phyloP scores from a whole-genome alignment of 2,888 invertebrate genomes.

The Thecophora atra region DNA sequence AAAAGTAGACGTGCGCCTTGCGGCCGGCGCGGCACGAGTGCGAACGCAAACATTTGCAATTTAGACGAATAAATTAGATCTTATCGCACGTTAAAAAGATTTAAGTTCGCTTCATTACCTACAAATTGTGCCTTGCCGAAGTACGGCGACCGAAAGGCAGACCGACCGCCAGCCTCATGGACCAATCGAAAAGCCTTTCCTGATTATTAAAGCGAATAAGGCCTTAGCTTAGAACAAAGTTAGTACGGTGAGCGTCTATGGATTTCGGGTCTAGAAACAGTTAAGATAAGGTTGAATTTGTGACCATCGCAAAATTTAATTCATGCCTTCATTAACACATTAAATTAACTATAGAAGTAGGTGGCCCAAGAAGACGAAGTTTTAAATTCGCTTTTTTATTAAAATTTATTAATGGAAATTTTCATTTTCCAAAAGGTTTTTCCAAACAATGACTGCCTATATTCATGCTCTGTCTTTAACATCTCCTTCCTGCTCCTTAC shows the following conservation, averaged over 20 bases:
- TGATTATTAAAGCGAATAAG: slow-evolving; percentile 21
- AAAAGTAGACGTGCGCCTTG: slow-evolving; percentile 4
- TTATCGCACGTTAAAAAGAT: slow-evolving; percentile 28
- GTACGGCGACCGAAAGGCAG: neutral
- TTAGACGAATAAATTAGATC: slow-evolving; percentile 33
- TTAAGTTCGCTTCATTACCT: slow-evolving; percentile 22
- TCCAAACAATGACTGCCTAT: neutral
- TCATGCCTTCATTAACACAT: neutral
- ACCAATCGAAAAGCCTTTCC: neutral
- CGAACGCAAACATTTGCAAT: slow-evolving; percentile 26
- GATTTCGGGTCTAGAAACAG: slow-evolving; percentile 42
- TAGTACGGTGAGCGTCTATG: neutral
- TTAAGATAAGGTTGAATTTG: slow-evolving; percentile 51
- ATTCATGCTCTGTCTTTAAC: neutral
- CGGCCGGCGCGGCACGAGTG: neutral
- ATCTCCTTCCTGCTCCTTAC: neutral
- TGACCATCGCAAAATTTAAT: slow-evolving; percentile 36
- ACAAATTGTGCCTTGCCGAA: too few relatives aligned
- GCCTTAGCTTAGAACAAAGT: neutral
- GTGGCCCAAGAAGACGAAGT: slow-evolving; percentile 1
- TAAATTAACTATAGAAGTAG: slow-evolving; percentile 9
- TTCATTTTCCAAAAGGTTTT: neutral
- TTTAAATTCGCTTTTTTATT: neutral
- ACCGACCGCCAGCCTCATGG: neutral
- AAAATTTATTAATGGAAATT: neutral